Base-by-base conservation (phyloP, 2,113 vertebrate species). In the Daphoenositta chrysoptera region DNA sequence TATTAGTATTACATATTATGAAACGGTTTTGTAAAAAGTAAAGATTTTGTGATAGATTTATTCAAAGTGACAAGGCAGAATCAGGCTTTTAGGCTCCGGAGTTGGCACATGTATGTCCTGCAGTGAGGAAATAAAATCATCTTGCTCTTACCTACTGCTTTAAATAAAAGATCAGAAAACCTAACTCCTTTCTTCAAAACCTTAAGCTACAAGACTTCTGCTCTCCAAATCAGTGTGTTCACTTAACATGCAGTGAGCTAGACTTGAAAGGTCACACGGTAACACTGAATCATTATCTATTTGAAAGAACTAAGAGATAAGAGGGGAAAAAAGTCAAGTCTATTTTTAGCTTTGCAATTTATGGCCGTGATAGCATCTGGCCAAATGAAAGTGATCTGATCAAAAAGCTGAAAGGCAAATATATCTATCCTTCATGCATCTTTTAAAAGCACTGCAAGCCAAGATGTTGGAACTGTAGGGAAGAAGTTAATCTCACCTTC, bases 281-380 rank as follows among this genome's bases (percentile, higher is more conserved):
- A 91, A 58, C 39, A 45, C 53, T 85, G 86, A 73, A 89, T 93
- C 60, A 92, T 90, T 86, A 90, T 56, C 86, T 80, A 10, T 76
- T 69, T 60, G 66, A 94, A 73, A 86, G 87, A 95, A 95, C 80
- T 95, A 96, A 91, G 48, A 45, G 66, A 90, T 68, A 90, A 94
- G 24, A n/a, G 31, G 22, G 6, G 12, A 4, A 26, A 68, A 83
- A 91, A 83, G 75, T 80, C 53, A 79, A 65, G 51, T 42, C 85
- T 94, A 94, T 93, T 82, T 97, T 96, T 93, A 89, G 68, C 68
- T 76, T 83, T 95, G 71, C 93, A 94, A 94, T 91, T 90, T 93
- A 85, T 31, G 48, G 35, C 47, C 13, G 1, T 31, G 64, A 72
- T 44, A 92, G n/a, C 24, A 56, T 63, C 89, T 81, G 51, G 50